Evolutionary conservation across 64 coral and sea anemone species (phyloP).

Genomic region (Orbicella faveolata): DNA sequence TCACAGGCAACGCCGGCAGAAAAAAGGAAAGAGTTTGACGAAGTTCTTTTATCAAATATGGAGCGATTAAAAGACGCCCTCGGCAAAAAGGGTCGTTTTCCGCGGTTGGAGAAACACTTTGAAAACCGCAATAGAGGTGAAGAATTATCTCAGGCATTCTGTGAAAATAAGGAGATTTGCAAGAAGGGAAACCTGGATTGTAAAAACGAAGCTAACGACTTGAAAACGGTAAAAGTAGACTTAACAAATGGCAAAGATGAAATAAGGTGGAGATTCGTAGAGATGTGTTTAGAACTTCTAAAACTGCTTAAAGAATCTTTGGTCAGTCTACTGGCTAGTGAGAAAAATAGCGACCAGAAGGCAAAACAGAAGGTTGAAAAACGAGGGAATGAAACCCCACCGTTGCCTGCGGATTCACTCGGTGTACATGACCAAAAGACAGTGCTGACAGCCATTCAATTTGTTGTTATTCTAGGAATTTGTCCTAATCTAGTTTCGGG

Average conservation of each 20-base stretch:
- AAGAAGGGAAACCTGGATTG: not conserved
- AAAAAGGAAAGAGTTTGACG: constrained; percentile 15
- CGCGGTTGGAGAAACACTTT: not conserved
- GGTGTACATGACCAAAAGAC: constrained; percentile 81
- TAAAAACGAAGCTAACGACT: not conserved
- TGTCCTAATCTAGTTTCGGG: constrained; percentile 82
- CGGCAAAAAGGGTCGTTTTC: not conserved
- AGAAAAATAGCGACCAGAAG: not conserved
- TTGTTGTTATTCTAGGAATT: constrained; percentile 71
- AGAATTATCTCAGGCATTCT: not conserved
- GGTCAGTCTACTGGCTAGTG: not conserved
- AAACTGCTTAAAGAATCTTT: constrained; percentile 35
- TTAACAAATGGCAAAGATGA: not conserved
- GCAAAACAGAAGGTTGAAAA: not conserved
- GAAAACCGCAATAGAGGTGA: not conserved
- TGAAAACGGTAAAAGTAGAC: not conserved
- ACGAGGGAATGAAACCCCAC: constrained; percentile 5
- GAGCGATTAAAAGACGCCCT: not conserved
- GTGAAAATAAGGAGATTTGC: not conserved
- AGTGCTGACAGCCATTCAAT: constrained; percentile 69
- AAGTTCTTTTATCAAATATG: constrained; percentile 16
- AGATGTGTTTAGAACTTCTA: constrained; percentile 59
- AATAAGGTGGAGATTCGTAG: constrained; percentile 63
- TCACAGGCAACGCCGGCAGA: not conserved
- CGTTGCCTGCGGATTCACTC: constrained; percentile 24